Percentiles rank a stretch among this genome's conserved stretches.
Conservation (phyloP, 2,888 invertebrate species). For the Elegia similella region DNA sequence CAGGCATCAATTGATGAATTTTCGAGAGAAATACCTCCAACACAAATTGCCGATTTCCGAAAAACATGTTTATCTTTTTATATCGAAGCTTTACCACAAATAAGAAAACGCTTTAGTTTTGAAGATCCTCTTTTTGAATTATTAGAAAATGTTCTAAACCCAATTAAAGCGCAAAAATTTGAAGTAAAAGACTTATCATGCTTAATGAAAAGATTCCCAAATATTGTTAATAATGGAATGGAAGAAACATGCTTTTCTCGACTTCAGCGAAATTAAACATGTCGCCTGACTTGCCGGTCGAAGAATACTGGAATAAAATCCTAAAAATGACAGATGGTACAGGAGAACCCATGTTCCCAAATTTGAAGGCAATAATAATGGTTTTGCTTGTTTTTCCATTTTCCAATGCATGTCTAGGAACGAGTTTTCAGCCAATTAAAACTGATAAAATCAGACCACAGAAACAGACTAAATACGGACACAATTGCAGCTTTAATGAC, state of each 20-base stretch:
- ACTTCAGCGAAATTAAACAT: conserved; percentile 18
- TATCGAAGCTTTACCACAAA: conserved; percentile 24
- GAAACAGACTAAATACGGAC: conserved; percentile 25
- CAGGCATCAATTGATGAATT: conserved; percentile 24
- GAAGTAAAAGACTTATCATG: conserved; percentile 22
- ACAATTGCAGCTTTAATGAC: conserved; percentile 30
- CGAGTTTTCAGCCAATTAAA: conserved; percentile 30
- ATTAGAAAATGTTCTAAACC: conserved; percentile 17
- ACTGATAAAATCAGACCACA: conserved; percentile 26
- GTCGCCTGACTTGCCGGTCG: conserved; percentile 15
- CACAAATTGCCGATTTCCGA: conserved; percentile 20
- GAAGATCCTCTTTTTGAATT: conserved; percentile 15
- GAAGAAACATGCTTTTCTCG: conserved; percentile 23
- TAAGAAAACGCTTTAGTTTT: conserved; percentile 24
- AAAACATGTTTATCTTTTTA: conserved; percentile 25
- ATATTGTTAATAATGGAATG: conserved; percentile 20
- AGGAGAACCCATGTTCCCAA: conserved; percentile 23
- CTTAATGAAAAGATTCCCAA: conserved; percentile 21
- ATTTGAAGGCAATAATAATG: conserved; percentile 22
- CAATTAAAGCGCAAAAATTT: conserved; percentile 24
- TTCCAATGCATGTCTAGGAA: conserved; percentile 29
- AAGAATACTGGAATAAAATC: conserved; percentile 25
- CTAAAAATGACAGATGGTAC: conserved; percentile 21
- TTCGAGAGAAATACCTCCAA: conserved; percentile 22
- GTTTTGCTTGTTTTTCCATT: conserved; percentile 29